Percentiles rank a stretch among this genome's conserved stretches.
Conservation (phyloP, 2,888 invertebrate species). For the Aleiodes alternator region DNA sequence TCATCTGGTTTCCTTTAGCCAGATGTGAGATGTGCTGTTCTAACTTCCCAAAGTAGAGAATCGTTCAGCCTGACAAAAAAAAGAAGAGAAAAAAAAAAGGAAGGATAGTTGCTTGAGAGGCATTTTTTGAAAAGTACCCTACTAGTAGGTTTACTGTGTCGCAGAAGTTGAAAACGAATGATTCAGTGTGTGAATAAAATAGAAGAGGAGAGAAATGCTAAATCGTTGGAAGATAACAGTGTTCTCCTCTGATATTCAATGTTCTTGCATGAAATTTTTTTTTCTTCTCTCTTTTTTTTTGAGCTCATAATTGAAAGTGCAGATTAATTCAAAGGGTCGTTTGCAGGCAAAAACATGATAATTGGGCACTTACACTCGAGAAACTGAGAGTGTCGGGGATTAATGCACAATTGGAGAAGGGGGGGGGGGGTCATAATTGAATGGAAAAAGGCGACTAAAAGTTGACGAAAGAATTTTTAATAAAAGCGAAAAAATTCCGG, state of each 20-base stretch:
- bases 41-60: conserved; percentile 15
- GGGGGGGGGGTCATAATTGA: too few species aligned
- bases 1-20: conserved; percentile 13
- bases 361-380: too few species aligned
- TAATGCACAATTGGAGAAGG: too few species aligned
- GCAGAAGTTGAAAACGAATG: conserved; percentile 27
- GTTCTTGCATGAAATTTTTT: background rate
- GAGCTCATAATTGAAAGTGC: too few species aligned
- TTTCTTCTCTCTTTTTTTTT: background rate
- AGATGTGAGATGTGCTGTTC: conserved; percentile 23
- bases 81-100: background rate
- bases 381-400: too few species aligned
- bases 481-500: too few species aligned
- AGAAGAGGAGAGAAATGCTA: background rate
- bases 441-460: too few species aligned
- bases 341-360: too few species aligned
- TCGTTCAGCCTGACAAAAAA: too few species aligned
- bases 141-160: conserved; percentile 28
- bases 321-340: too few species aligned
- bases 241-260: background rate
- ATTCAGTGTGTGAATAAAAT: conserved; percentile 5
- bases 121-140: conserved; percentile 28
- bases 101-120: conserved; percentile 14
- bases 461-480: too few species aligned
- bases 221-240: conserved; percentile 9